Evolutionary conservation across 2,113 vertebrate species (phyloP), one percentile per base, ranked within the genome.

Genomic region (Sinocyclocheilus anophthalmus): DNA sequence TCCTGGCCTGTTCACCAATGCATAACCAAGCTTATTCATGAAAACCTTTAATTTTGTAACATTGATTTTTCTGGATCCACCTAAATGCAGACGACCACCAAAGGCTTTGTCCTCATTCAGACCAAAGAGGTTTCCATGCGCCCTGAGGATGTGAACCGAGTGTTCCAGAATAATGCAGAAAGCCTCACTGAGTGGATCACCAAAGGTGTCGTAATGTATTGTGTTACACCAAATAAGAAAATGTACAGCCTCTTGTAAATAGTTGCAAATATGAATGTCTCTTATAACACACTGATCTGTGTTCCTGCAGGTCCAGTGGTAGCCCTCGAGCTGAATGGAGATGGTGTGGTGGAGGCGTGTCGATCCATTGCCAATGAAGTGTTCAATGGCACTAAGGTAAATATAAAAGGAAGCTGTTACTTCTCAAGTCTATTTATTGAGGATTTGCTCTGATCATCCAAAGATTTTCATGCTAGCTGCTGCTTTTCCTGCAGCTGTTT

Each of bases 91-190:
- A 96, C 94, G 86, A 92, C 91, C 33, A 81, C 87, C 59, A 97
- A 96, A 93, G 94, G 95, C 50, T 97, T 98, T 90, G 94, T 94
- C 70, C 93, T 99, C 76, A 93, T 98, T 84, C 98, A 99, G 91
- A 99, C 98, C 12, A 99, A 99, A 89, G 98, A 99, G 92, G 95
- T 99, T 24, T 92, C 93, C 20, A 97, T 99, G 98, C 96, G 96
- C 69, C 91, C 95, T 26, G 97, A 99, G 88, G 98, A 99, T 91
- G 96, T 96, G 87, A 94, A 94, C 84, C 93, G 98, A 83, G 97
- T 99, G 84, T 99, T 99, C 89, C 95, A 93, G 91, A 95, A 94
- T 89, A 92, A 77, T 53, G 95, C 96, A 16, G 93, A 96, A 81
- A 96, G 96, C 37, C 96, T 97, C 8, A 92, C 95, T 80, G 94